These are phyloP conservation scores for Myodes glareolus DNA, from an alignment of 2,113 vertebrate genomes.

Conservation along the genomic window DNA sequence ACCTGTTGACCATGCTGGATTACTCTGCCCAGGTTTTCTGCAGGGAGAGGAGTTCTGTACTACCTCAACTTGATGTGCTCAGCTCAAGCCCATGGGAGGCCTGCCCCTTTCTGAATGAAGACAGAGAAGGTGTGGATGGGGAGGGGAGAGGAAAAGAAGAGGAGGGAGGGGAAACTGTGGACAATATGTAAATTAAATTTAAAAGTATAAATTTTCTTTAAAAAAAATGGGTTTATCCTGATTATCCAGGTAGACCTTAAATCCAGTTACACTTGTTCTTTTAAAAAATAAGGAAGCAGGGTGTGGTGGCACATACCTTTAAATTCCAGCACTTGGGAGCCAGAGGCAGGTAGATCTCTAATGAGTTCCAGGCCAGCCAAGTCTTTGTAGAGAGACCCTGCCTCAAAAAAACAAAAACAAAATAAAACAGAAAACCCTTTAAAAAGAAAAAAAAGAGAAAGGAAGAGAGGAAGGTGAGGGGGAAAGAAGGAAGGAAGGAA, in stretches of 20 bases:
- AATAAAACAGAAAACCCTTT: neutral
- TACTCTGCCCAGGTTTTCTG: too few species aligned
- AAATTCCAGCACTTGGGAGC: neutral
- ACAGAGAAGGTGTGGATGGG: too few species aligned
- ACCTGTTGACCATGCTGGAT: too few species aligned
- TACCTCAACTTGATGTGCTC: too few species aligned
- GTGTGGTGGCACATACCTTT: neutral
- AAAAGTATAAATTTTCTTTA: too few species aligned
- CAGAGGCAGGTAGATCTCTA: neutral
- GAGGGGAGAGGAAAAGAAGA: too few species aligned
- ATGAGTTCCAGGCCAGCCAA: neutral
- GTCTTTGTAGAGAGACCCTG: neutral
- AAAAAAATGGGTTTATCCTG: neutral
- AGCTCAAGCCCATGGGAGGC: too few species aligned
- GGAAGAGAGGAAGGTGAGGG: neutral
- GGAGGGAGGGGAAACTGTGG: too few species aligned
- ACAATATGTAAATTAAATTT: too few species aligned
- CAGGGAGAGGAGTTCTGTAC: too few species aligned
- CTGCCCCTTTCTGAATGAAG: too few species aligned
- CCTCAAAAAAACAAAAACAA: neutral
- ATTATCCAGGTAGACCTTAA: constrained; percentile 3
- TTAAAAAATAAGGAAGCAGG: neutral
- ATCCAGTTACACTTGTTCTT: neutral
- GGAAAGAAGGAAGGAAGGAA: neutral
- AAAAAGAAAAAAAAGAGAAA: neutral